Conservation (phyloP, 2,113 vertebrate species). For the Manacus vitellinus region DNA sequence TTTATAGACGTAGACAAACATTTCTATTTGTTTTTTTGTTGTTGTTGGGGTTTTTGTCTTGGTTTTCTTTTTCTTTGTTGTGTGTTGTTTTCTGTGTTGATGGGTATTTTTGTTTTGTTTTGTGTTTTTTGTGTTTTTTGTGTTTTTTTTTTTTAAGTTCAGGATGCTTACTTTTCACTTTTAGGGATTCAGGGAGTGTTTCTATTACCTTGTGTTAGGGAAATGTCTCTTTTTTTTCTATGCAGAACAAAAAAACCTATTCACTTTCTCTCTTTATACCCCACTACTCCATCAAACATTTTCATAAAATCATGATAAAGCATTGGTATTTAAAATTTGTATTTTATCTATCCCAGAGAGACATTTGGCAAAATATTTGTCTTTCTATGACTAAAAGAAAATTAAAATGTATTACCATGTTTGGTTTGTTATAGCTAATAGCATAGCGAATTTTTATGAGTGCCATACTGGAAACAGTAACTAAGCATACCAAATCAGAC, state of each 20-base stretch:
- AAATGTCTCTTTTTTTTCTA: background rate
- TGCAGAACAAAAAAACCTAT: background rate
- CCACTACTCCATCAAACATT: rapidly evolving
- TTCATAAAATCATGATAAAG: background rate
- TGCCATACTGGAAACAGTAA: background rate
- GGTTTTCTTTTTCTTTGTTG: background rate
- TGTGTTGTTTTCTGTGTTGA: background rate
- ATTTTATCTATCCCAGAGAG: background rate
- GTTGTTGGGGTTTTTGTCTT: too few relatives aligned
- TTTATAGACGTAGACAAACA: slow-evolving; percentile 10
- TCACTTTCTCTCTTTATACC: background rate
- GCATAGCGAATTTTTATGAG: background rate
- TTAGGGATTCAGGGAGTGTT: background rate
- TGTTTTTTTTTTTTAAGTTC: too few relatives aligned
- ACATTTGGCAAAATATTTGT: background rate
- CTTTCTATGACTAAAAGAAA: background rate
- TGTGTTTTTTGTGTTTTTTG: too few relatives aligned
- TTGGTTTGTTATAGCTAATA: background rate
- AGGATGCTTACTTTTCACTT: background rate
- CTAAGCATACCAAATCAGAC: background rate
- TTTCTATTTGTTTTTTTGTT: background rate
- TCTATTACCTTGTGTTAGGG: background rate
- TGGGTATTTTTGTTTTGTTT: background rate
- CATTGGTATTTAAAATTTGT: background rate
- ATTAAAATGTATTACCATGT: rapidly evolving